Evolutionary conservation across 2,888 invertebrate species (phyloP).

Genomic region (Heterodera filipjevi): DNA sequence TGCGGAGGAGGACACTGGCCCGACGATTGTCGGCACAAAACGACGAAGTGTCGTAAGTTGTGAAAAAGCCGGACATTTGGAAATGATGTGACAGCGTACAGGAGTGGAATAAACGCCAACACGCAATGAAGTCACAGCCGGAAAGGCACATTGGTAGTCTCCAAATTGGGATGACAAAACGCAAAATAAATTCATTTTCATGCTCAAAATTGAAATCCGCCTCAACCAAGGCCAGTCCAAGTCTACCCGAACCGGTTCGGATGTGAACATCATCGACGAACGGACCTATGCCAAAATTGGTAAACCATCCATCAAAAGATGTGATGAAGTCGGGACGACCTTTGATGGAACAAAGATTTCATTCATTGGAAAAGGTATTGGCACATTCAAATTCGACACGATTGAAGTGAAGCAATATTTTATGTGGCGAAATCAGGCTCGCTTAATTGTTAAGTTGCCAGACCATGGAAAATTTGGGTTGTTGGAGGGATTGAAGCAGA

Average conservation of each 20-base stretch:
- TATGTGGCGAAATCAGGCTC: constrained; percentile 11
- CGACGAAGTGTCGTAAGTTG: neutral
- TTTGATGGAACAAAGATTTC: neutral
- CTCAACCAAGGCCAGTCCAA: neutral
- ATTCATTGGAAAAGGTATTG: constrained; percentile 12
- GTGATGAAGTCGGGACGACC: neutral
- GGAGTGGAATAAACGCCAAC: neutral
- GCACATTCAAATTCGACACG: neutral
- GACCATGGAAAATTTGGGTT: constrained; percentile 13
- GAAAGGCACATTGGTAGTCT: neutral
- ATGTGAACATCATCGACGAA: neutral
- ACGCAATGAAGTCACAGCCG: no score
- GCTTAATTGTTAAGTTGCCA: neutral
- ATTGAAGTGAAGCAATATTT: neutral
- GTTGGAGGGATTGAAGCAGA: constrained; percentile 6
- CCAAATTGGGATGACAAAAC: neutral
- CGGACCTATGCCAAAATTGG: neutral
- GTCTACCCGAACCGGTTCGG: neutral
- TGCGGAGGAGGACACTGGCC: neutral
- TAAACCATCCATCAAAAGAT: neutral
- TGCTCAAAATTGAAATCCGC: neutral
- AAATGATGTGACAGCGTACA: neutral
- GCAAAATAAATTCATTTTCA: neutral
- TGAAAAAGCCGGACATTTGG: neutral
- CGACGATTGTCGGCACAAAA: neutral